phyloP scores from a whole-genome alignment of 1,140 invertebrate species.

The Dendroctonus valens region DNA sequence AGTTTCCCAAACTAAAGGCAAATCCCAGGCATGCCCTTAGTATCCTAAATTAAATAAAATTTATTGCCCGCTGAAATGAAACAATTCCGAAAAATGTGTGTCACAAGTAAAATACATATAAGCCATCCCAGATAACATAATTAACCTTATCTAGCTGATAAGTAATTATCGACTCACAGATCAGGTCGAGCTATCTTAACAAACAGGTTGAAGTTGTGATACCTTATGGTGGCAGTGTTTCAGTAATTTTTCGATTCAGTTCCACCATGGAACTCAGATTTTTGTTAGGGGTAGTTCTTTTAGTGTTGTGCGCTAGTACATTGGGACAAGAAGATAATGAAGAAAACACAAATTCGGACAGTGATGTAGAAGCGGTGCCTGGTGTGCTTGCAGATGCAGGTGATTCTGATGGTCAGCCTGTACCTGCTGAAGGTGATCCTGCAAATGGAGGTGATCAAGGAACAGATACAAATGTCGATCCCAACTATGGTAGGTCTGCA shows the following conservation, averaged over 20 bases:
- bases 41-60: too few species aligned
- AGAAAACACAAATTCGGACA: slow-evolving; percentile 4
- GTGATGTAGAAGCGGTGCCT: slow-evolving; percentile 25
- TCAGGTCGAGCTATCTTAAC: slow-evolving; percentile 12
- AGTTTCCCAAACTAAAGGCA: too few species aligned
- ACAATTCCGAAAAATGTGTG: slow-evolving; percentile 23
- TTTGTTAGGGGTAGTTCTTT: slow-evolving; percentile 14
- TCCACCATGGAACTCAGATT: slow-evolving; percentile 25
- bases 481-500: not conserved
- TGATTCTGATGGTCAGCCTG: slow-evolving; percentile 7
- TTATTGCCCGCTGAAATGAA: not conserved
- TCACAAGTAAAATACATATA: slow-evolving; percentile 11
- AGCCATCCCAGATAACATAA: slow-evolving; percentile 16
- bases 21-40: too few species aligned
- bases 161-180: slow-evolving; percentile 14
- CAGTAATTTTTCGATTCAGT: slow-evolving; percentile 7
- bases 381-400: slow-evolving; percentile 11
- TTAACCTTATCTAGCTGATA: slow-evolving; percentile 23
- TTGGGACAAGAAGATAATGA: not conserved
- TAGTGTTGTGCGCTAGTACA: slow-evolving; percentile 5
- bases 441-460: not conserved
- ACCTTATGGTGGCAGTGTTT: slow-evolving; percentile 8
- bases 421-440: slow-evolving; percentile 21
- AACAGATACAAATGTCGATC: slow-evolving; percentile 4
- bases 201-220: slow-evolving; percentile 18